Base-by-base conservation (phyloP, 2,797 vertebrate genomes). In the Naso thynnoides region DNA sequence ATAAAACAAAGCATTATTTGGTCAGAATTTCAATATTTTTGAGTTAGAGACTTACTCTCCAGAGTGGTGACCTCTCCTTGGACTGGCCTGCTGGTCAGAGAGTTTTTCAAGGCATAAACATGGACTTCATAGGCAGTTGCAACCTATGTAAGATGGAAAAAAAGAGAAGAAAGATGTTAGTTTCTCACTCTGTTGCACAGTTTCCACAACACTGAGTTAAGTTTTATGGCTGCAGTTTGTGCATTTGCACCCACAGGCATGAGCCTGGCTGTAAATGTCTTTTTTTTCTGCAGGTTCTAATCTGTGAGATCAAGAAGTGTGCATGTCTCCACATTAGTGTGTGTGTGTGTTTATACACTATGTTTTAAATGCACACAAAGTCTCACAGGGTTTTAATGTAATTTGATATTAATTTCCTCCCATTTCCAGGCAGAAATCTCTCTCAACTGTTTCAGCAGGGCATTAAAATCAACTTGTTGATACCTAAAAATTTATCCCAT, bases 51-150 rank as follows among this genome's bases (percentile, higher is more conserved):
- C 98, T 97, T 91, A 99, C 98, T 98, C 80, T 99, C 98, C 58
- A 96, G 86, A 38, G 98, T 99, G 24, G 93, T 95, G 78, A 98
- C 91, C 49, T 96, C 94, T 29, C 94, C 96, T 62, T 96, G 95
- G 81, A 95, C 93, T 1, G 98, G 95, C 26, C 94, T 92, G 92
- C 98, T 99, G 78, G 96, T 98, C 82, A 98, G 82, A 4, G 95
- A 94, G 90, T 97, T 96, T 91, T 98, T 99, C 85, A 99, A 91
- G 31, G 97, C 96, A 36, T 98, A 98, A 59, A 99, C 89, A 0
- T 94, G 89, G 66, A 99, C 96, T 93, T 99, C 97, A 65, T 99
- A 99, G 38, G 94, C 95, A 39, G 98, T 99, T 65, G 95, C 95
- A 79, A 98, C 94, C 98, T 99, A 69, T 60, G 33, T 7, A 61